Evolutionary conservation across 2,113 vertebrate species (phyloP).

Genomic region (Ceyx cyanopectus): DNA sequence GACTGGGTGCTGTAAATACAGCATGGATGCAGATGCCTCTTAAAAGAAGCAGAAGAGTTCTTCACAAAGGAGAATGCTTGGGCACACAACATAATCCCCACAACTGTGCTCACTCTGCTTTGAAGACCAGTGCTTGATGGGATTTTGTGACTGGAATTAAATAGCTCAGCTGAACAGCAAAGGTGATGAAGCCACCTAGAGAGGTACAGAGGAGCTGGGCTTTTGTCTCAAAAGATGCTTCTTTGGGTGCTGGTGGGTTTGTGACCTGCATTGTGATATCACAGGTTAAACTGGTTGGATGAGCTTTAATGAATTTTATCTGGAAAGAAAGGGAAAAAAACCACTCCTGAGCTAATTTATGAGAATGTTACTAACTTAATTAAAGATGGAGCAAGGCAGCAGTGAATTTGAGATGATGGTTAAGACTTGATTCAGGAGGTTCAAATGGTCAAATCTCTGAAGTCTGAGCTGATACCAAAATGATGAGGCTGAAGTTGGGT

Average conservation of each 20-base stretch:
- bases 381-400: not conserved
- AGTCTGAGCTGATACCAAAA: not conserved
- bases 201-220: not conserved
- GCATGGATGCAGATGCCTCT: not conserved
- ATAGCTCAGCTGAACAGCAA: not conserved
- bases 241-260: not conserved
- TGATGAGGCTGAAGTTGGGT: not conserved
- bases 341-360: not conserved
- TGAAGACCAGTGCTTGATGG: not conserved
- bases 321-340: not conserved
- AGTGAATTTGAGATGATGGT: not conserved
- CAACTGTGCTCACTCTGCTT: not conserved
- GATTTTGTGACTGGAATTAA: slow-evolving; percentile 10
- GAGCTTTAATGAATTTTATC: not conserved
- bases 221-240: not conserved
- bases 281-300: not conserved
- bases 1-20: not conserved
- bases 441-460: not conserved
- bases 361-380: not conserved
- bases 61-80: not conserved
- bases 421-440: not conserved
- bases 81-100: not conserved
- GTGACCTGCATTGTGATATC: not conserved
- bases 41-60: not conserved
- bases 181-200: not conserved